Evolutionary conservation across 37 sponge, comb jelly and placozoan genomes (phyloP).

Genomic region (Trichoplax adhaerens): DNA sequence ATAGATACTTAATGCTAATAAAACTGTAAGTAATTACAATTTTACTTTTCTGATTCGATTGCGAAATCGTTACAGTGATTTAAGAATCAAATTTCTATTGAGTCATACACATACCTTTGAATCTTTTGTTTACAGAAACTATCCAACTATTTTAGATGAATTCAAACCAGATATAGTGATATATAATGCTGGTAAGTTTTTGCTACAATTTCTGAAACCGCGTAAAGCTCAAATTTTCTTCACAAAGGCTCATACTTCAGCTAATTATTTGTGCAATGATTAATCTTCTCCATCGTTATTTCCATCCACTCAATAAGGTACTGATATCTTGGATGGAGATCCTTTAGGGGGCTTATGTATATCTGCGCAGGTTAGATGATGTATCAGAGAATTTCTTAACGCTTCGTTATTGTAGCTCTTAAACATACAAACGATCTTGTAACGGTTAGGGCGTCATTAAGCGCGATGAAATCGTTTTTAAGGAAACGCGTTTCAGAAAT

Average conservation of each 20-base stretch:
- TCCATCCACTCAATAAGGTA: conserved; percentile 14
- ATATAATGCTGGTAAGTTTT: conserved; percentile 55
- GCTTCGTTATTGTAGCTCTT: neutral
- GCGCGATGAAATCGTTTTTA: conserved; percentile 62
- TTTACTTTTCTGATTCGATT: neutral
- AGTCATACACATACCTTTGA: conserved; percentile 1
- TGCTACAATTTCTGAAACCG: too few species aligned
- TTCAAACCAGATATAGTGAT: conserved; percentile 73
- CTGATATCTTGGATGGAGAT: conserved; percentile 68
- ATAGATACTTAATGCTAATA: neutral
- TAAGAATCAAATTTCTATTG: neutral
- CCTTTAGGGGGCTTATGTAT: conserved; percentile 57
- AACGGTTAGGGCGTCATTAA: conserved; percentile 41
- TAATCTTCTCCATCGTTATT: neutral
- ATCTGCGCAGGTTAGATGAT: conserved; percentile 35
- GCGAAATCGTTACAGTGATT: too few species aligned
- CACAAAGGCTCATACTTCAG: too few species aligned
- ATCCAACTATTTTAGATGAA: conserved; percentile 33
- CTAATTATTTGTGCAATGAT: neutral
- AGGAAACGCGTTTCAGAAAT: conserved; percentile 20
- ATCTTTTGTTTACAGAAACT: conserved; percentile 12
- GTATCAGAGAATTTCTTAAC: neutral
- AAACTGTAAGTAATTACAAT: neutral
- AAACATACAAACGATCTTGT: neutral
- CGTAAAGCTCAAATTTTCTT: too few species aligned